Conservation (phyloP, 2,888 invertebrate species). For the Terebella lapidaria region DNA sequence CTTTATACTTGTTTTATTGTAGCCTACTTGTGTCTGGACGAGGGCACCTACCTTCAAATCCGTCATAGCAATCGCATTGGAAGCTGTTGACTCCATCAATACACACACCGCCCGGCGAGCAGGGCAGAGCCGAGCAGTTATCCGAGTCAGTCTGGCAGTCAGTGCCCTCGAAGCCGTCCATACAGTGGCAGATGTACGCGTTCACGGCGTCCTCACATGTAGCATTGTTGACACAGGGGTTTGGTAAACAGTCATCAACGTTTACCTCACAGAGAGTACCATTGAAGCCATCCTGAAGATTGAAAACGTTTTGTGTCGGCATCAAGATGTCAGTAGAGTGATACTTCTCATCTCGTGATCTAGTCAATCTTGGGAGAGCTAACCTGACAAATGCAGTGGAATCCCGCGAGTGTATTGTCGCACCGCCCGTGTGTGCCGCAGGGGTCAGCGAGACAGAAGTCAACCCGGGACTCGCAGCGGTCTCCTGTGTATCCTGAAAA, state of each 20-base stretch:
- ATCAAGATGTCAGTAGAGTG: no score
- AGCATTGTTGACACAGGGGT: conserved; percentile 22
- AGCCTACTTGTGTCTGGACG: no score
- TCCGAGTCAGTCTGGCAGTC: background rate
- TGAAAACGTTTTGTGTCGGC: no score
- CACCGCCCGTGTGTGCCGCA: conserved; percentile 72
- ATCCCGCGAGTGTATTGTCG: background rate
- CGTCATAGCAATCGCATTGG: no score
- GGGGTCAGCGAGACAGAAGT: conserved; percentile 86
- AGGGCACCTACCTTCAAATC: background rate
- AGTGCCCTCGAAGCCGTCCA: conserved; percentile 10
- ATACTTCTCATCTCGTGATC: no score
- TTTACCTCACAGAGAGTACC: conserved; percentile 21
- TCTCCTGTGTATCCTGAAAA: conserved; percentile 82
- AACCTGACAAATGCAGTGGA: conserved; percentile 10
- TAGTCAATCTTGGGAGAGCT: no score
- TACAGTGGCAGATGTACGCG: conserved; percentile 15
- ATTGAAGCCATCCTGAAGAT: background rate
- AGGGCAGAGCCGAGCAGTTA: no score
- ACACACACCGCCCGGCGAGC: background rate
- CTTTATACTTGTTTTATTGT: no score
- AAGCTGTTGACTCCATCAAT: background rate
- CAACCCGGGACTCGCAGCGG: conserved; percentile 77
- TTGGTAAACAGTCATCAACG: conserved; percentile 19
- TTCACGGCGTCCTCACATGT: conserved; percentile 18